These are phyloP conservation scores for Archips xylosteana DNA, from an alignment of 2,888 invertebrate species.

Conservation along the genomic window DNA sequence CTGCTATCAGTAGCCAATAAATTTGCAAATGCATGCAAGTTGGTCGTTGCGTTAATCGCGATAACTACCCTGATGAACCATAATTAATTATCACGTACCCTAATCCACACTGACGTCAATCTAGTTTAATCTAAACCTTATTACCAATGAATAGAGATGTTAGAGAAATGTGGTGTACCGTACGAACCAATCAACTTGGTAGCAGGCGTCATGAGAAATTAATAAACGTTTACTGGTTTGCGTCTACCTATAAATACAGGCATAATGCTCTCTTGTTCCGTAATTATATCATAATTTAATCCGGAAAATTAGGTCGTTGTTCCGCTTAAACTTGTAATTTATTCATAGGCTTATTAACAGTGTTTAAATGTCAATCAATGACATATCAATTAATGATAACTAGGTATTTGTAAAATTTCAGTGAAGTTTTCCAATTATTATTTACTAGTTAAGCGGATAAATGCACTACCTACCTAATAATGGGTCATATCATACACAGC, in stretches of 20 bases:
- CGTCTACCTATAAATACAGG: constrained; percentile 1
- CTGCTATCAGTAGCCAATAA: not conserved
- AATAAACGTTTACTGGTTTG: constrained; percentile 26
- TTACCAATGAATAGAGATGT: not conserved
- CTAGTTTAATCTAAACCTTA: constrained; percentile 14
- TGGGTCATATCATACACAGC: too few species aligned
- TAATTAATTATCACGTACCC: constrained; percentile 28
- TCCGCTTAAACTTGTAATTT: constrained; percentile 29
- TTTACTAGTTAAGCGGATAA: too few species aligned
- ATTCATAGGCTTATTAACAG: constrained; percentile 27
- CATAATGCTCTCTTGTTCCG: not conserved
- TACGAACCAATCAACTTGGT: constrained; percentile 42
- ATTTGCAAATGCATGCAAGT: constrained; percentile 16
- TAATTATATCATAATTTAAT: constrained; percentile 35
- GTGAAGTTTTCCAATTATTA: not conserved
- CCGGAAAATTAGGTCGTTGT: constrained; percentile 42
- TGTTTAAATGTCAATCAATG: constrained; percentile 19
- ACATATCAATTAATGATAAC: not conserved
- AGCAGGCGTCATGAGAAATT: constrained; percentile 41
- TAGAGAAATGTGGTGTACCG: constrained; percentile 20
- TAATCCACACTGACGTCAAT: not conserved
- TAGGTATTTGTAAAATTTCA: not conserved
- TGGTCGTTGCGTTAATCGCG: constrained; percentile 11
- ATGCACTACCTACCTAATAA: too few species aligned
- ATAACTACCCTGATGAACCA: constrained; percentile 27